Conservation (phyloP, 2,797 vertebrate species). For the Podargus strigoides region DNA sequence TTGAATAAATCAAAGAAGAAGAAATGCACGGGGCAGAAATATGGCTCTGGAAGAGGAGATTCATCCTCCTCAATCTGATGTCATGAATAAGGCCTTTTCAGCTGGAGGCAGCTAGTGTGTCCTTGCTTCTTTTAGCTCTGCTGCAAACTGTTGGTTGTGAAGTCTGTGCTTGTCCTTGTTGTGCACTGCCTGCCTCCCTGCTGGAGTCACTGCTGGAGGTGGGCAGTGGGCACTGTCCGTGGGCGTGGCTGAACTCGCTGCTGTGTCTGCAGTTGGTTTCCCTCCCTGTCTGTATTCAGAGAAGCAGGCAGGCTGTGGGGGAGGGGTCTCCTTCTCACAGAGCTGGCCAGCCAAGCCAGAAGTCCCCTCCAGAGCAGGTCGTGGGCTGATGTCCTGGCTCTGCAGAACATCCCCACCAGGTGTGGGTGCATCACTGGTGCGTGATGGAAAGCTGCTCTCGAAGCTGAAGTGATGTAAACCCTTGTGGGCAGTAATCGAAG, state of each 20-base stretch:
- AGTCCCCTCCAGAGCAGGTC: not conserved
- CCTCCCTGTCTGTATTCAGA: not conserved
- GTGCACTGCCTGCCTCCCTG: not conserved
- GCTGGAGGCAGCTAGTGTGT: not conserved
- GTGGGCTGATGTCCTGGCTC: not conserved
- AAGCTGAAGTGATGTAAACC: not conserved
- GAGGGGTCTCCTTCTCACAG: not conserved
- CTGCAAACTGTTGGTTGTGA: not conserved
- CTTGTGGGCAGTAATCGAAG: not conserved
- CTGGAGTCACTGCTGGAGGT: too few relatives aligned
- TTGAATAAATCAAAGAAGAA: conserved; percentile 4
- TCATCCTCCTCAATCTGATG: not conserved
- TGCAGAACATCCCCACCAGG: not conserved
- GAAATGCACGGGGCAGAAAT: not conserved
- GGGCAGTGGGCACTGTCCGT: not conserved
- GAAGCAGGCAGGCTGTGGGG: not conserved
- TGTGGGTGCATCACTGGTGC: not conserved
- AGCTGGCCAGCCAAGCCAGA: not conserved
- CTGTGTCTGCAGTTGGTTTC: not conserved
- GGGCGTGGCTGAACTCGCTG: not conserved
- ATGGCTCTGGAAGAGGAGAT: not conserved
- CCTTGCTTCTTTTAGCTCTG: not conserved
- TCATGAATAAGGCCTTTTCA: not conserved
- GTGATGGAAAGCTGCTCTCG: too few relatives aligned
- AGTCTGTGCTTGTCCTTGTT: not conserved